These are phyloP conservation scores for Luperina testacea DNA, from an alignment of 2,888 invertebrate genomes.

Conservation along the genomic window DNA sequence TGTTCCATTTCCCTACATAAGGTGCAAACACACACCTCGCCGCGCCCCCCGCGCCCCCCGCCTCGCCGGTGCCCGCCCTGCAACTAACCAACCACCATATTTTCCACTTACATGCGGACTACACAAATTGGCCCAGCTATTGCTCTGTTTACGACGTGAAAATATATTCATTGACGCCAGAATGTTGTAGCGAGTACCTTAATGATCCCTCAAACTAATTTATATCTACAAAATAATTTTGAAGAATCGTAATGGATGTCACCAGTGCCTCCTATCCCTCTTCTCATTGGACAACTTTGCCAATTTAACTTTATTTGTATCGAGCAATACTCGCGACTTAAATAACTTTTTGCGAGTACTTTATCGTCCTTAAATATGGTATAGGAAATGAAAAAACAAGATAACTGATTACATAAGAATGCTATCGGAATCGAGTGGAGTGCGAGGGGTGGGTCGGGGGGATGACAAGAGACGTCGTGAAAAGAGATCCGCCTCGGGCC, in stretches of 20 bases:
- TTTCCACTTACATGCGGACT: constrained; percentile 81
- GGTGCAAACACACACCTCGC: constrained; percentile 70
- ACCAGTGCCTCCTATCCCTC: constrained; percentile 78
- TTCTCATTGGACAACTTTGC: constrained; percentile 81
- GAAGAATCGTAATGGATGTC: constrained; percentile 81
- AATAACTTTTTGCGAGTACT: constrained; percentile 82
- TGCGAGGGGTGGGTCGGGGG: constrained; percentile 63
- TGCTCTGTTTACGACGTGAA: constrained; percentile 71
- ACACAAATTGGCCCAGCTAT: constrained; percentile 80
- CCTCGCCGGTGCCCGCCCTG: constrained; percentile 42
- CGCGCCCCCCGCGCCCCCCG: constrained; percentile 38
- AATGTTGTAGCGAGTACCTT: constrained; percentile 41
- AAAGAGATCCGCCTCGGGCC: constrained; percentile 81
- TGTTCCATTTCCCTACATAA: constrained; percentile 85
- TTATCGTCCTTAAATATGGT: constrained; percentile 79
- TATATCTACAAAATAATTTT: constrained; percentile 78
- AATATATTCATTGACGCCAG: constrained; percentile 63
- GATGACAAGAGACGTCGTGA: constrained; percentile 74
- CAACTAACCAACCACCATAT: constrained; percentile 79
- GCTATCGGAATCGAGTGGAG: constrained; percentile 76
- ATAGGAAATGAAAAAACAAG: constrained; percentile 82
- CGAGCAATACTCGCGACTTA: constrained; percentile 83
- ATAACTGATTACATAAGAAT: constrained; percentile 84
- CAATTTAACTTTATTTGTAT: constrained; percentile 90
- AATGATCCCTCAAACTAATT: constrained; percentile 77